Base-by-base conservation (phyloP, 2,113 vertebrate species). In the Corythornis cristatus region DNA sequence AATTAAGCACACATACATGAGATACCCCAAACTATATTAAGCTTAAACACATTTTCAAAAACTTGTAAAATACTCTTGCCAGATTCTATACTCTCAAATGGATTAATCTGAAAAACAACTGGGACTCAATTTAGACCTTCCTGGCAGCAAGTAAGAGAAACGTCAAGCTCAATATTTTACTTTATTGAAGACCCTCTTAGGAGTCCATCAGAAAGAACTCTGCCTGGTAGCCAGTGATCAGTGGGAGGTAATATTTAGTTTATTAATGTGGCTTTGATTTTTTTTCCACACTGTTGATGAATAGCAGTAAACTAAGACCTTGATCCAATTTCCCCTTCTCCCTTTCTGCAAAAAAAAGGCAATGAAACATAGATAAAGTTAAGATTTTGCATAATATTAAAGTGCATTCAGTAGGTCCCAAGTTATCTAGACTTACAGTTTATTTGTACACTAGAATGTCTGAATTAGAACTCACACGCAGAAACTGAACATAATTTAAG, bases 181-280 rank as follows among this genome's bases (percentile, higher is more conserved):
- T 97, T 98, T 97, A 97, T 97, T 97, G 97, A 97, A 97, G 95
- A 96, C 86, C 96, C 97, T 98, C 97, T 96, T 97, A 97, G 97
- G 97, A 98, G 97, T 92, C 95, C 97, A 96, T 31, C 95, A 96
- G 93, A 96, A 97, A 93, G 90, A 97, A 89, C 67, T 93, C 84
- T 96, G 96, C 77, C 93, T 96, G 83, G 87, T 97, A 97, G 94
- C 93, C 94, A 96, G 95, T 7, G 3, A 97, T 95, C 94, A 89
- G 95, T 95, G 88, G 97, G 96, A 97, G 94, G 96, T 95, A 97
- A 97, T 97, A 97, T 97, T 97, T 97, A 98, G 96, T 97, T 98
- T 98, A 97, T 98, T 98, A 98, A 98, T 96, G 94, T 96, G 66
- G 75, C 93, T 96, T 96, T 96, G 93, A 96, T 92, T 94, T 96